Percentiles rank a stretch among this genome's conserved stretches.
Evolutionary conservation across 2,797 vertebrate genomes (phyloP).

Genomic region (Cyclura pinguis): DNA sequence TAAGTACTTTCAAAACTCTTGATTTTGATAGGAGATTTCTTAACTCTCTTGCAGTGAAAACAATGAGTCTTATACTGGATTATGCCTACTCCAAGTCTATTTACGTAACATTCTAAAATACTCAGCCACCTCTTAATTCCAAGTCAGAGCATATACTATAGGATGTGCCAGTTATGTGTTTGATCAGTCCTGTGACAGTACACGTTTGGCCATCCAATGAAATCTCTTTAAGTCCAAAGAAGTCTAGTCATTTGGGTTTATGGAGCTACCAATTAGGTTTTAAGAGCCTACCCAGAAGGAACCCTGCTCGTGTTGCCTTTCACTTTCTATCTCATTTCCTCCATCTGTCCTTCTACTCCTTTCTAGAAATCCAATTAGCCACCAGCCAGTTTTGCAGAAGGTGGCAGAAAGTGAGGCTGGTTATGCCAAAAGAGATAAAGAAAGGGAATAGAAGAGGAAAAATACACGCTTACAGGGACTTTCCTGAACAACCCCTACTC

Average conservation of each 20-base stretch:
- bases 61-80: not conserved
- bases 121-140: not conserved
- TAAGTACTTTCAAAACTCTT: not conserved
- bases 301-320: not conserved
- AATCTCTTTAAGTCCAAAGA: not conserved
- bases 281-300: not conserved
- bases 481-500: accelerated
- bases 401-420: not conserved
- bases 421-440: not conserved
- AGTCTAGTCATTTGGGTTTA: not conserved
- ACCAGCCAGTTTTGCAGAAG: not conserved
- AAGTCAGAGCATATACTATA: not conserved
- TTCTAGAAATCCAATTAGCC: not conserved
- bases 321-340: not conserved
- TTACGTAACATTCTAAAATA: not conserved
- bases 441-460: not conserved
- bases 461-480: not conserved
- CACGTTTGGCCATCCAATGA: not conserved
- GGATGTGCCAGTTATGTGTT: not conserved
- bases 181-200: not conserved
- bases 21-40: not conserved
- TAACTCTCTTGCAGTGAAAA: not conserved
- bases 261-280: not conserved
- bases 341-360: not conserved
- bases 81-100: not conserved